Base-by-base conservation (phyloP, 2,797 vertebrate species). In the Eleutherodactylus coqui region DNA sequence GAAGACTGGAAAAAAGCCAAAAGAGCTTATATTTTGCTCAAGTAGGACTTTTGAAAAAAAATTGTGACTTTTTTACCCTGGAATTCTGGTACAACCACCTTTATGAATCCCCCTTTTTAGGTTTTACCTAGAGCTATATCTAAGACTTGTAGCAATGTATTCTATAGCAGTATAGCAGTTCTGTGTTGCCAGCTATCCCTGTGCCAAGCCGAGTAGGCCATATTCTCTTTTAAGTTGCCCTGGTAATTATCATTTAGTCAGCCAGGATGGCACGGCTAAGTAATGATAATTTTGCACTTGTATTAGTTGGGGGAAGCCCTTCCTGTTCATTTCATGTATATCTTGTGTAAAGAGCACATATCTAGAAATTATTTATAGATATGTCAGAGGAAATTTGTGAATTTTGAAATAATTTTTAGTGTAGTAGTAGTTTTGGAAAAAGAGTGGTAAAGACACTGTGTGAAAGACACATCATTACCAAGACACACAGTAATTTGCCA, bases 401-500 rank as follows among this genome's bases (percentile, higher is more conserved):
- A 41, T 41, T 11, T 41, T n/a, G 21, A 41, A 70, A 11, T 38
- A 9, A 70, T 34, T 67, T 21, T 21, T 32, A 67, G 14, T 13
- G 9, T 7, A 19, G 32, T 67, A 67, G 32, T 36, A 36, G 32
- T 67, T 67, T 67, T 19, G 32, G 11, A 17, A 32, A 62, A 62
- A 62, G 29, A 62, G 14, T 62, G 29, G 27, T 29, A 32, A 67
- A 21, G n/a, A 19, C 16, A 67, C 62, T 36, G 62, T 0, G 32
- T 36, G 62, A 34, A 34, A 67, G 29, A 36, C 62, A 67, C 29
- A 67, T 70, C 36, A 70, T 70, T 70, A 41, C 36, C 21, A 7
- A 70, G 36, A 70, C 43, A 70, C n/a, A n/a, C n/a, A n/a, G n/a
- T 43, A 8, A 67, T 67, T 67, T 67, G 32, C 62, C 62, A 67